Evolutionary conservation across 2,888 invertebrate species (phyloP), one percentile per base, ranked within the genome.

Genomic region (Hyalella azteca): DNA sequence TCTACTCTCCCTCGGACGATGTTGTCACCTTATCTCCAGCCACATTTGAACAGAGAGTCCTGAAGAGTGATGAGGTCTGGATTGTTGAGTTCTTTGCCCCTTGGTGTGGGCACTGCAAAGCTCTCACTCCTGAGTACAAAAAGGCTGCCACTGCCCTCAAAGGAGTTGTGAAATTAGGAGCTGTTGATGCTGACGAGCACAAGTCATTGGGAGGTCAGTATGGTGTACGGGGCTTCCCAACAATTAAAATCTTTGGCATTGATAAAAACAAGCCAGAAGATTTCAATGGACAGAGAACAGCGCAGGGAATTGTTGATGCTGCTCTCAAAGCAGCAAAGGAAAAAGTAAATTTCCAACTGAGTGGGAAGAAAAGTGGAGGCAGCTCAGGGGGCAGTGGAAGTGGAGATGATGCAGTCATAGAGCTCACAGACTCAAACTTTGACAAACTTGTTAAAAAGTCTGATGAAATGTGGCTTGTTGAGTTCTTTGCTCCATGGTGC

Each of bases 401-500:
- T 41, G 75, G 81, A 54, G 79, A 79, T 50, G 87, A 88, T 79
- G 92, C 93, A 88, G 98, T 99, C 26, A 89, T 99, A 85, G 96
- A 96, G 87, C 89, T 99, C 84, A 99, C 98, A 0, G 98, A 99
- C 88, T 91, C 93, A 85, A 99, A 99, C 90, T 99, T 99, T 88
- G 94, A 97, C 85, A 93, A 94, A 88, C 88, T 93, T 79, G 98
- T 99, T 22, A 88, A 98, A 85, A 91, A 95, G 86, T 96, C 96
- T 75, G 95, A 98, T 22, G 98, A 98, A 87, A 91, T 97, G 88
- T 98, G 98, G 97, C 89, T 99, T 85, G 96, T 99, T 1, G 98
- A 98, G 89, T 98, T 99, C 91, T 98, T 92, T 89, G 98, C 98
- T 7, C 95, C 95, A 0, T 97, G 97, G 94, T 97, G 97, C 88